Conservation (phyloP, 92 coral and sea anemone species). For the Parazoanthus atlanticus region DNA sequence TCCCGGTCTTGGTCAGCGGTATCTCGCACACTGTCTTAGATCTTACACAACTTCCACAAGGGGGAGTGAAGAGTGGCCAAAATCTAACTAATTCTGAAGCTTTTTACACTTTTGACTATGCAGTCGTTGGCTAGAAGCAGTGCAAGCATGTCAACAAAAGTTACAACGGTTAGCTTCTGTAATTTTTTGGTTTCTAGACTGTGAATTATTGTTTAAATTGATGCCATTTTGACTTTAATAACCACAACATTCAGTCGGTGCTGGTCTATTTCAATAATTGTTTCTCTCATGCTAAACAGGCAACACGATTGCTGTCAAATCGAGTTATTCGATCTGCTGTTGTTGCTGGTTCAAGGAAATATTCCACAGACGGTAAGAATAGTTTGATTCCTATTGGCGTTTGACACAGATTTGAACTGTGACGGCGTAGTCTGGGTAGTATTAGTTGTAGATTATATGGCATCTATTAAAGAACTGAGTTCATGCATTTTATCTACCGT, state of each 20-base stretch:
- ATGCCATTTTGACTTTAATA: background rate
- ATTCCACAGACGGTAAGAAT: conserved; percentile 70
- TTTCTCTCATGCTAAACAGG: conserved; percentile 29
- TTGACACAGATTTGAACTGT: background rate
- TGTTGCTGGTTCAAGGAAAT: conserved; percentile 58
- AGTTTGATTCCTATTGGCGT: background rate
- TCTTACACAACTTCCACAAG: conserved; percentile 22
- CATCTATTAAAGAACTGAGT: too few relatives aligned
- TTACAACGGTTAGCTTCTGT: conserved; percentile 60
- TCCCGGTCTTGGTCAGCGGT: conserved; percentile 32
- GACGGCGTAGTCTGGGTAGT: background rate
- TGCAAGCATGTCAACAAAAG: conserved; percentile 54
- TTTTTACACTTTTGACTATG: conserved; percentile 54
- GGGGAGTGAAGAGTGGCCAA: conserved; percentile 1
- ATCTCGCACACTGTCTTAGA: background rate
- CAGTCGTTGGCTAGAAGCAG: conserved; percentile 65
- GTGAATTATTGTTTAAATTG: background rate
- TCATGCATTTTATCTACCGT: too few relatives aligned
- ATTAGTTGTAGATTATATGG: too few relatives aligned
- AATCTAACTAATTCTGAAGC: background rate
- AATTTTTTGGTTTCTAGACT: background rate
- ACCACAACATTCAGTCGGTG: background rate
- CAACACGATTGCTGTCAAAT: conserved; percentile 40
- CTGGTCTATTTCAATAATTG: background rate
- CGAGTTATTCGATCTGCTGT: conserved; percentile 56